Conservation (phyloP, 2,797 vertebrate genomes). For the Paedocypris micromegethes region DNA sequence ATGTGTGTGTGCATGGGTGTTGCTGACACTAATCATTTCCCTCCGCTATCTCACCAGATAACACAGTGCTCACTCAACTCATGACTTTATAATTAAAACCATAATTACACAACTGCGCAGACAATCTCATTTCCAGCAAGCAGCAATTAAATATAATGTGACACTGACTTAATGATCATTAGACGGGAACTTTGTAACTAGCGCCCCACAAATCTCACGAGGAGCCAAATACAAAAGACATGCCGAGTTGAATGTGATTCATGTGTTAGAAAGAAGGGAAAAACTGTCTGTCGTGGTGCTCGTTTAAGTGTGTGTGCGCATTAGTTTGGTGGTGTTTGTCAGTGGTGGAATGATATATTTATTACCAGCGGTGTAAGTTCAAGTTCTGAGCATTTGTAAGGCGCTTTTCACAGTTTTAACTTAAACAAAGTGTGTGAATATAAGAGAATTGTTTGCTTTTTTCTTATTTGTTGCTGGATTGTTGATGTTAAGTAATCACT, state of each 20-base stretch:
- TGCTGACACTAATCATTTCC: conserved; percentile 10
- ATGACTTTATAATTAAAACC: conserved; percentile 48
- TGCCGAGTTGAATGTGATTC: conserved; percentile 9
- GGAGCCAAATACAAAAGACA: conserved; percentile 27
- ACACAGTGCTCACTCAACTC: conserved; percentile 39
- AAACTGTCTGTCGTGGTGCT: neutral
- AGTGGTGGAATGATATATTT: too few species aligned
- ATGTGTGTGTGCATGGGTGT: neutral
- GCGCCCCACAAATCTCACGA: conserved; percentile 33
- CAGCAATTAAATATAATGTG: conserved; percentile 47
- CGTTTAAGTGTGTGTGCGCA: too few species aligned
- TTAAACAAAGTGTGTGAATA: too few species aligned
- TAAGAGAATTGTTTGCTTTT: too few species aligned
- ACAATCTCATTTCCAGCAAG: conserved; percentile 41
- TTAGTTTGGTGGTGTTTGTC: too few species aligned
- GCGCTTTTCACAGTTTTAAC: too few species aligned
- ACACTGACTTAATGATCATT: conserved; percentile 48
- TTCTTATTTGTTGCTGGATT: too few species aligned
- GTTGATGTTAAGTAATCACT: too few species aligned
- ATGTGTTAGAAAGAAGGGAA: conserved; percentile 5
- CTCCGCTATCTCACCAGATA: conserved; percentile 29
- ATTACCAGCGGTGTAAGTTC: too few species aligned
- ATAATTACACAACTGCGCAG: conserved; percentile 47
- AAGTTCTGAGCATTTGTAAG: too few species aligned
- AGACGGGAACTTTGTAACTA: conserved; percentile 40